Evolutionary conservation across 2,797 vertebrate genomes (phyloP), one percentile per base, ranked within the genome.

Genomic region (Poeciliopsis gracilis): DNA sequence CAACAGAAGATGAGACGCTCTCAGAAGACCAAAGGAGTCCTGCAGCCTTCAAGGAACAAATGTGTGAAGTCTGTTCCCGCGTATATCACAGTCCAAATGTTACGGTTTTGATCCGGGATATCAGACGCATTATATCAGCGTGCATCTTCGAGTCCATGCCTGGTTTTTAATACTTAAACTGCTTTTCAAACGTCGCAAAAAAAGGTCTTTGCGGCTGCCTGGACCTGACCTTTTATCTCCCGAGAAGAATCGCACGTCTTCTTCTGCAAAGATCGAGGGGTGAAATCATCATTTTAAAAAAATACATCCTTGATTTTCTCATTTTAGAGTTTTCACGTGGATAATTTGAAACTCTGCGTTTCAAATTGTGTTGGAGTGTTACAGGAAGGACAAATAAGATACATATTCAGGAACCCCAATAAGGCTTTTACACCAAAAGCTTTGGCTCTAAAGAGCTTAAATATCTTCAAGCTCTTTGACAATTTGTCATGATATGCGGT

Each of bases 1-100:
- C 81, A 73, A 78, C 4, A 11, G 79, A 75, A 87, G 86, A 91
- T 88, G 85, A 92, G 84, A 90, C 82, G 45, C 81, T 75, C 79
- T 86, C 71, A 83, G 81, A 87, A 89, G 78, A 89, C 89, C 84
- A 86, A 89, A 85, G 87, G 30, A 82, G 73, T 28, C 76, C 23
- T 81, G 71, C 41, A 55, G 79, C 80, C 84, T 87, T 87, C 86
- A 73, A 86, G 87, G 83, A 83, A 67, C 45, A 25, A 41, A 63
- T 47, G 63, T 82, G 81, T 90, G 84, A 90, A 86, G 84, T 84
- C 77, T 73, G 25, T 77, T 82, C 73, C 69, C 73, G 73, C 81
- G 16, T 72, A 66, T 72, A 88, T 89, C 86, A 86, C 63, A 85
- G 84, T 80, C 72, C 76, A 78, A 87, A 89, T 86, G 84, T 78